Base-by-base conservation (phyloP, 2,888 invertebrate genomes). In the Cantharis flavilabris region DNA sequence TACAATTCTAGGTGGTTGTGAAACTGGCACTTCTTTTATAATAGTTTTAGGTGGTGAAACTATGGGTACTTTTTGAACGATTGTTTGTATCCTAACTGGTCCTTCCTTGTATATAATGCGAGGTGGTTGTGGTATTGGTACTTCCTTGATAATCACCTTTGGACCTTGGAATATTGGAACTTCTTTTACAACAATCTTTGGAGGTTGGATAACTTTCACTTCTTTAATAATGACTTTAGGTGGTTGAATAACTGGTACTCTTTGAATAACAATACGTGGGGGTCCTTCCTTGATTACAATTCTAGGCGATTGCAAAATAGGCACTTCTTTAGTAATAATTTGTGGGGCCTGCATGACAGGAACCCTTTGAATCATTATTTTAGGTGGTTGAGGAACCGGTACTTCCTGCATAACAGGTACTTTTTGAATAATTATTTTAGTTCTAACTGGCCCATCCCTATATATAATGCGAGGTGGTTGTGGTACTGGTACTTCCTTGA, bases 141-240 rank as follows among this genome's bases (percentile, higher is more conserved):
- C 64, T 70, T 16, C 33, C n/a, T 67, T 30, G n/a, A 76, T 69
- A 0, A 26, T 18, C 0, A 72, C 69, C 26, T 70, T 33, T 16
- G 49, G 28, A 3, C 72, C 69, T 64, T 72, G 72, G 1, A n/a
- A 9, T 64, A 30, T 69, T 13, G 64, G 64, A 14, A 76, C 28
- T 76, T 76, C 76, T 30, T 72, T 76, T 18, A 76, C 64, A 23
- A 71, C 16, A 30, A 76, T 16, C 11, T 26, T 76, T 14, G 76
- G 76, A n/a, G 33, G 26, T 20, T 75, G 75, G 16, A 23, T n/a
- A 20, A 18, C 20, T 3, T 71, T 63, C n/a, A 77, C 69, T 67
- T 72, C 49, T 70, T 70, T 74, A 3, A 75, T 26, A 64, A 77
- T 69, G n/a, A 70, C 16, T 72, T 23, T 62, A 2, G 75, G 71